Conservation (phyloP, 2,888 invertebrate species). For the Graphium colonna region DNA sequence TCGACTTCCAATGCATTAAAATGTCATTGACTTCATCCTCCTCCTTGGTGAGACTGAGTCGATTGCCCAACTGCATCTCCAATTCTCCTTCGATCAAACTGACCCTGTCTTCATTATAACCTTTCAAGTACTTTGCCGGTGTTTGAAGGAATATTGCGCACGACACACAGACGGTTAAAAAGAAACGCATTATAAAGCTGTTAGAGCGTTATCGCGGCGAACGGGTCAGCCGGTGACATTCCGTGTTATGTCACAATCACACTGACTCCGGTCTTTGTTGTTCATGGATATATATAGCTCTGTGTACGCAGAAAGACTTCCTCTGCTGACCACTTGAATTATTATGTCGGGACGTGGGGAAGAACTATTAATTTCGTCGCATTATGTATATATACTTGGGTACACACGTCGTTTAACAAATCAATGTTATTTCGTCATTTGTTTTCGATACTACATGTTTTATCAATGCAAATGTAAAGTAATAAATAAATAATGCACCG, state of each 20-base stretch:
- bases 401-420: constrained; percentile 25
- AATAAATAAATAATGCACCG: no score
- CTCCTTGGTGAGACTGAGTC: constrained; percentile 56
- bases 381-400: constrained; percentile 27
- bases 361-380: background rate
- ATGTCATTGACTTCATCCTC: constrained; percentile 77
- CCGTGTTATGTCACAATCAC: constrained; percentile 2
- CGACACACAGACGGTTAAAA: constrained; percentile 23
- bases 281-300: constrained; percentile 21
- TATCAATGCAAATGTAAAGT: background rate
- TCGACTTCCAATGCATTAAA: constrained; percentile 77
- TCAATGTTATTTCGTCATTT: background rate
- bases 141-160: constrained; percentile 13
- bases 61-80: constrained; percentile 68
- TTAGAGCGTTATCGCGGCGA: constrained; percentile 7
- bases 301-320: constrained; percentile 18
- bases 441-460: background rate
- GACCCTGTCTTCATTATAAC: constrained; percentile 40
- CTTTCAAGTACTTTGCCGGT: constrained; percentile 34
- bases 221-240: constrained; percentile 29
- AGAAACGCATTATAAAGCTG: constrained; percentile 10
- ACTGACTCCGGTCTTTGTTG: constrained; percentile 13
- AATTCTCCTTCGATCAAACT: constrained; percentile 62
- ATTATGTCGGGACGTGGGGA: background rate
- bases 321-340: background rate